Conservation (phyloP, 2,113 vertebrate species). For the Notarius lentiginosus region DNA sequence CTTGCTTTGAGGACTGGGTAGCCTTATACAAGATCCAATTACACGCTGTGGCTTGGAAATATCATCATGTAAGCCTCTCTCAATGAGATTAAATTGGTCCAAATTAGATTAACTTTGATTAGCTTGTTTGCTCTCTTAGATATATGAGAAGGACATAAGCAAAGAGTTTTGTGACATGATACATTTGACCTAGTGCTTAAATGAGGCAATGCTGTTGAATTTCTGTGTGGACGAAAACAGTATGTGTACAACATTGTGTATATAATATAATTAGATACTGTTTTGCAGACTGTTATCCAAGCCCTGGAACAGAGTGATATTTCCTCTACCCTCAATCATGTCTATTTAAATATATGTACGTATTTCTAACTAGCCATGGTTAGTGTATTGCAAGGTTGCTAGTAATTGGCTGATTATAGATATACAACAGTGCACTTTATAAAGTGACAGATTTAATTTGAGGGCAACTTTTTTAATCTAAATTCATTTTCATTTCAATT, state of each 20-base stretch:
- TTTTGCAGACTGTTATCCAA: neutral
- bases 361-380: neutral
- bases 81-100: conserved; percentile 62
- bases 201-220: neutral
- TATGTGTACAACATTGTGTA: neutral
- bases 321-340: neutral
- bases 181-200: neutral
- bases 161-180: conserved; percentile 1
- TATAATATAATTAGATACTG: neutral
- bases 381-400: neutral
- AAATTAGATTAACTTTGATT: conserved; percentile 71
- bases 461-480: neutral
- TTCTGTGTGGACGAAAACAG: too few relatives aligned
- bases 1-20: conserved; percentile 60
- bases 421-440: neutral
- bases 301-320: neutral
- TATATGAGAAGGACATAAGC: conserved; percentile 40
- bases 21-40: conserved; percentile 67
- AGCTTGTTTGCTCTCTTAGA: conserved; percentile 63
- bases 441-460: neutral
- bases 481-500: neutral
- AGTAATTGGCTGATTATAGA: neutral
- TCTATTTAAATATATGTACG: neutral
- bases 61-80: conserved; percentile 66
- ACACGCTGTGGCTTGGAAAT: conserved; percentile 61